A percentile compares a stretch with the other conserved stretches of the same genome.
These are phyloP conservation scores for Aythya baeri DNA, from an alignment of 2,113 vertebrate genomes.

Conservation along the genomic window DNA sequence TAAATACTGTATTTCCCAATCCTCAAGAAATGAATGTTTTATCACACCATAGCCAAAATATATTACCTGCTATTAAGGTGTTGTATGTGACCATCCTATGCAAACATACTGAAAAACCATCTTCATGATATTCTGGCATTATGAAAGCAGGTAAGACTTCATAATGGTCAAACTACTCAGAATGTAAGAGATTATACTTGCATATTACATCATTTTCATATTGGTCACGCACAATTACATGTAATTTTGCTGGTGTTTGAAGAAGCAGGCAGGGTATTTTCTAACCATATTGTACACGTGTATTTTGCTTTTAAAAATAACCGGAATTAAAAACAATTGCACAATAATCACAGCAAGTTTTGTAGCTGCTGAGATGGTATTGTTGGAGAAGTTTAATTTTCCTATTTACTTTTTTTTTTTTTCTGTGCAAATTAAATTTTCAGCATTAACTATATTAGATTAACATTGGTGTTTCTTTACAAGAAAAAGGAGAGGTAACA, in stretches of 20 bases:
- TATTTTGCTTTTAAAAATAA: not conserved
- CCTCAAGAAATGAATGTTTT: not conserved
- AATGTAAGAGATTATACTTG: not conserved
- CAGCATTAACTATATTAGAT: not conserved
- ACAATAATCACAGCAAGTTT: not conserved
- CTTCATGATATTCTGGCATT: not conserved
- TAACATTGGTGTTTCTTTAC: not conserved
- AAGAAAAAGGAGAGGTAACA: not conserved
- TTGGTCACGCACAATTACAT: not conserved
- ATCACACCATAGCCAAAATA: not conserved
- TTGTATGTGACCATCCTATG: not conserved
- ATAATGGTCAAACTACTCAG: not conserved
- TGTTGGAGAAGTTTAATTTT: not conserved
- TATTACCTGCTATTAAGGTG: not conserved
- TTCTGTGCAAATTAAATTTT: not conserved
- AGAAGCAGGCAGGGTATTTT: not conserved
- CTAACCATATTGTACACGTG: not conserved
- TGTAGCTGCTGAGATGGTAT: not conserved
- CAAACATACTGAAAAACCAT: not conserved
- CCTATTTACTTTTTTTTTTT: not conserved
- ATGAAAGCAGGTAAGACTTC: not conserved
- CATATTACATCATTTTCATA: not conserved
- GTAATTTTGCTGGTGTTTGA: not conserved
- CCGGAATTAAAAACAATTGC: not conserved
- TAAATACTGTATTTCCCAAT: not conserved